Conservation (phyloP, 1,140 invertebrate genomes). For the Platyura marginata region DNA sequence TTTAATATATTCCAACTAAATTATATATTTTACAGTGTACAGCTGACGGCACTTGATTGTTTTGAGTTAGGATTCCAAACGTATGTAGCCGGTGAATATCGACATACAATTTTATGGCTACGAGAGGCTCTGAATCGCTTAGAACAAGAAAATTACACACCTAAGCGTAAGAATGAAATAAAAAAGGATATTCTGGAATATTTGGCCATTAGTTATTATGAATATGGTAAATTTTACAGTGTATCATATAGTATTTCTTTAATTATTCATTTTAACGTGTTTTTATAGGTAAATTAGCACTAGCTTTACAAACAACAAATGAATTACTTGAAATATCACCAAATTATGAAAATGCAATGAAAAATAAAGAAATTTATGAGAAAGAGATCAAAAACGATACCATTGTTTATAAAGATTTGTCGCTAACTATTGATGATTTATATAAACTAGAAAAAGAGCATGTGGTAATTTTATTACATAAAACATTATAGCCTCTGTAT, state of each 20-base stretch:
- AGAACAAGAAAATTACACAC: conserved; percentile 42
- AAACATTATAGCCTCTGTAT: too few relatives aligned
- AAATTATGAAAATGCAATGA: conserved; percentile 58
- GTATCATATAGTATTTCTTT: too few relatives aligned
- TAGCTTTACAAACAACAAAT: conserved; percentile 80
- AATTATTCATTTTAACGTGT: too few relatives aligned
- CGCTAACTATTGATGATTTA: conserved; percentile 39
- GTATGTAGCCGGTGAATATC: conserved; percentile 88
- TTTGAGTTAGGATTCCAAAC: conserved; percentile 88
- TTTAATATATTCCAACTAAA: too few relatives aligned
- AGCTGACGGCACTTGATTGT: conserved; percentile 72
- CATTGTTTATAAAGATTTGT: conserved; percentile 24
- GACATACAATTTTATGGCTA: conserved; percentile 93
- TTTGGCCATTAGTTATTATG: conserved; percentile 85
- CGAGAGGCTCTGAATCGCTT: conserved; percentile 59
- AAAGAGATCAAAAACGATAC: conserved; percentile 34
- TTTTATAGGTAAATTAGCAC: conserved; percentile 68
- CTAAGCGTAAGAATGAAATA: too few relatives aligned
- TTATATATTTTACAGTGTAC: conserved; percentile 26
- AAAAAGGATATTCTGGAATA: conserved; percentile 86
- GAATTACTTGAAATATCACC: conserved; percentile 69
- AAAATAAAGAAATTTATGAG: conserved; percentile 75
- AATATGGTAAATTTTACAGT: conserved; percentile 65
- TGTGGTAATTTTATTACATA: too few relatives aligned
- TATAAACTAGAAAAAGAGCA: conserved; percentile 11